Base-by-base conservation (phyloP, 2,888 invertebrate species). In the Drosophila birchii region DNA sequence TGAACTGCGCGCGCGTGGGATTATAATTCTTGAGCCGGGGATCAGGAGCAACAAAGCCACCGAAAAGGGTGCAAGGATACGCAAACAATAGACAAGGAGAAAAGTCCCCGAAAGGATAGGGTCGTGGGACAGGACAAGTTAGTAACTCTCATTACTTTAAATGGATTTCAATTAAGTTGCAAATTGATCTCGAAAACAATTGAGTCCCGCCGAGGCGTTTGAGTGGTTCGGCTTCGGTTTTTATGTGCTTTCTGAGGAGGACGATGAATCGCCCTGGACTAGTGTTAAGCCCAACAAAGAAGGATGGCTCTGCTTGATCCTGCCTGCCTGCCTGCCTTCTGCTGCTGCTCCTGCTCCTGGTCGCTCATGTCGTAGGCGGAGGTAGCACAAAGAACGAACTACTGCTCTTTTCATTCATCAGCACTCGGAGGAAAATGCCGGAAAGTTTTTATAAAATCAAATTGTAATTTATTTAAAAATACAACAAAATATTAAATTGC, bases 101-200 rank as follows among this genome's bases (percentile, higher is more conserved):
- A 60, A 32, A 56, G 78, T 47, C 29, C 29, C 47, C 36, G 53
- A 43, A 63, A 29, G 68, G 62, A 71, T 54, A n/a, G 64, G 71
- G 72, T 61, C 49, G 47, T 47, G 45, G 58, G 69, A 20, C 57
- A 57, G 75, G 67, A 78, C 83, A 85, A 88, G 84, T 85, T 85
- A 85, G 84, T 85, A 85, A 85, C 84, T 91, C 90, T 89, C 87
- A 91, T 91, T 91, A 90, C 85, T 90, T 90, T 90, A 82, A 91
- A 90, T 84, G 90, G 90, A 91, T 91, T 91, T 91, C 83, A 91
- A 91, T 91, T 90, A 91, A 87, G 90, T 86, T 84, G 79, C 89
- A 91, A 90, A 91, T 91, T 90, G 89, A 89, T 83, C 82, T 77
- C 79, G 74, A 78, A 79, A 89, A 91, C 91, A 91, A 91, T 81